phyloP scores from a whole-genome alignment of 1,140 invertebrate genomes.

The Hesperophylax magnus region DNA sequence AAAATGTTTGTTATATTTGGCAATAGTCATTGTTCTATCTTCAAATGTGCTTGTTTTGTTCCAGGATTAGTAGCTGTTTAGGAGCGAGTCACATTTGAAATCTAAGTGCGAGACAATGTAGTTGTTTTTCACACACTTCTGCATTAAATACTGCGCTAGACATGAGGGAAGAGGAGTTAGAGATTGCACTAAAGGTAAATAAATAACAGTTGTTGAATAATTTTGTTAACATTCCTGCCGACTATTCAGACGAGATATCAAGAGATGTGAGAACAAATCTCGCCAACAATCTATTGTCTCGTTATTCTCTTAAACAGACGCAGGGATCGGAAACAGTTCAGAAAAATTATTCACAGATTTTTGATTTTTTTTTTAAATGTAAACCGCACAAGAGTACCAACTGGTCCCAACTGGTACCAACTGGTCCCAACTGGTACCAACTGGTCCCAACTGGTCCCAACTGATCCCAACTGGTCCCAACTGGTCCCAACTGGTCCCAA shows the following conservation, averaged over 20 bases:
- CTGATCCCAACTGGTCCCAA: no score
- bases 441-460: no score
- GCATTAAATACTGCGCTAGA: neutral
- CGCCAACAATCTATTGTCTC: constrained; percentile 1
- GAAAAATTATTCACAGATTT: neutral
- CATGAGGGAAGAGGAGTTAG: constrained; percentile 93
- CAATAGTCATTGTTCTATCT: no score
- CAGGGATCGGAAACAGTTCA: neutral
- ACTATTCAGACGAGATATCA: neutral
- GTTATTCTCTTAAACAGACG: no score
- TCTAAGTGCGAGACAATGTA: constrained; percentile 20
- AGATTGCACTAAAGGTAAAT: constrained; percentile 89
- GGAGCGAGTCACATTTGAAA: neutral
- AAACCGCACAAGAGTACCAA: no score
- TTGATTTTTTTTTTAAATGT: no score
- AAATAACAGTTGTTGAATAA: neutral
- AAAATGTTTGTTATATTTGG: no score
- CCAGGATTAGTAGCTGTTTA: neutral
- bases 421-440: no score
- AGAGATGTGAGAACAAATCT: constrained; percentile 20
- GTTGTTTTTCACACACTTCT: neutral
- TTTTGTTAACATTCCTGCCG: constrained; percentile 39
- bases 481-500: no score
- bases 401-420: no score
- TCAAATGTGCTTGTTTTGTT: neutral